Conservation (phyloP, 2,888 invertebrate species). For the Drosophila nr. perissopoda region DNA sequence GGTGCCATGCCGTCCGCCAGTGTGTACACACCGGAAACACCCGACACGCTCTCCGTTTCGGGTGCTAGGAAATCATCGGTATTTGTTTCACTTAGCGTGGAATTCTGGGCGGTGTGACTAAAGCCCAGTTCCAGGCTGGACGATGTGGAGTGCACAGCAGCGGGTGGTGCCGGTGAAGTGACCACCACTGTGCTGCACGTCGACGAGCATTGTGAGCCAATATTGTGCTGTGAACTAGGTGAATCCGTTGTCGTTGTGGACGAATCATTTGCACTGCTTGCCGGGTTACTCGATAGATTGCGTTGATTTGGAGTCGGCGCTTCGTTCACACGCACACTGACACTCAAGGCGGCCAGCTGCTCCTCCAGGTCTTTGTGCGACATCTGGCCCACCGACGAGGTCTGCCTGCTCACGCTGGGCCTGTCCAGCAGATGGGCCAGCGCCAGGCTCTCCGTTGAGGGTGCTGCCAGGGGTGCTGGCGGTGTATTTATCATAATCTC, state of each 20-base stretch:
- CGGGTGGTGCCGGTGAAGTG: slow-evolving; percentile 85
- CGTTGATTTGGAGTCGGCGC: slow-evolving; percentile 48
- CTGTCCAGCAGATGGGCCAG: slow-evolving; percentile 90
- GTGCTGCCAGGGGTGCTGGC: slow-evolving; percentile 90
- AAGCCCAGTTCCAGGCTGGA: slow-evolving; percentile 94
- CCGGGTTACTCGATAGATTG: slow-evolving; percentile 2
- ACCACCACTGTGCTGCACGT: slow-evolving; percentile 95
- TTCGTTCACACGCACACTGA: slow-evolving; percentile 58
- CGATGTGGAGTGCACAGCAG: slow-evolving; percentile 89
- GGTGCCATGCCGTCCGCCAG: slow-evolving; percentile 87
- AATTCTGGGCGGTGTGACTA: slow-evolving; percentile 95
- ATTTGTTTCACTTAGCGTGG: slow-evolving; percentile 90
- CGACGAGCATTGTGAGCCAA: slow-evolving; percentile 93
- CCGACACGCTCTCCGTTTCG: slow-evolving; percentile 86
- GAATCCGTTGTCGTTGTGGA: slow-evolving; percentile 85
- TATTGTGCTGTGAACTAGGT: slow-evolving; percentile 86
- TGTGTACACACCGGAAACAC: slow-evolving; percentile 88
- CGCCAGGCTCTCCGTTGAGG: slow-evolving; percentile 93
- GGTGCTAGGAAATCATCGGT: slow-evolving; percentile 86
- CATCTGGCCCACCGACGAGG: slow-evolving; percentile 86
- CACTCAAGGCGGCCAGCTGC: slow-evolving; percentile 85
- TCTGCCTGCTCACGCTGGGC: slow-evolving; percentile 87
- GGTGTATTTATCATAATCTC: slow-evolving; percentile 94
- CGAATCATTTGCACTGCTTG: slow-evolving; percentile 60
- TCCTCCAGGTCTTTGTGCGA: slow-evolving; percentile 85